These are phyloP conservation scores for Grapholita molesta DNA, from an alignment of 1,140 invertebrate genomes.

Conservation along the genomic window DNA sequence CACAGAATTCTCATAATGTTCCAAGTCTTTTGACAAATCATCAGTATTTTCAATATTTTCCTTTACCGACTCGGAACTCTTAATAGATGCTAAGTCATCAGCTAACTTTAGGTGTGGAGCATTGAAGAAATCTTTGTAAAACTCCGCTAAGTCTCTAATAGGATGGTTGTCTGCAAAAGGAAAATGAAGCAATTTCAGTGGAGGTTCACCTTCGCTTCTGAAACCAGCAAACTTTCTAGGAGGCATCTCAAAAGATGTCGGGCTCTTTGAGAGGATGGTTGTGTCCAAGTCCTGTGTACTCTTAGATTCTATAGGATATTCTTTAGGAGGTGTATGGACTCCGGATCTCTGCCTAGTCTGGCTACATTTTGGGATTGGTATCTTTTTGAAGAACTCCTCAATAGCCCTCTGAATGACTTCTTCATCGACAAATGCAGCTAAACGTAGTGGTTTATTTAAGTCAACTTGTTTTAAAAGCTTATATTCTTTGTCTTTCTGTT, in stretches of 20 bases:
- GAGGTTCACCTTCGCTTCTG: constrained; percentile 61
- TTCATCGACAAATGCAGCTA: constrained; percentile 66
- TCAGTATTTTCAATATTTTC: constrained; percentile 44
- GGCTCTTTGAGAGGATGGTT: constrained; percentile 51
- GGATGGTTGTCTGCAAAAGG: constrained; percentile 69
- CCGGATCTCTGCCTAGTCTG: constrained; percentile 15
- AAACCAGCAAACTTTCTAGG: constrained; percentile 66
- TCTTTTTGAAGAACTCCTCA: constrained; percentile 57
- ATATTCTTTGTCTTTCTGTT: constrained; percentile 45
- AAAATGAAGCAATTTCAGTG: constrained; percentile 59
- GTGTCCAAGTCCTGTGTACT: constrained; percentile 58
- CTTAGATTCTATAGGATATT: constrained; percentile 42
- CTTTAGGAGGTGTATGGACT: constrained; percentile 27
- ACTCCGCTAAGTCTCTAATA: constrained; percentile 67
- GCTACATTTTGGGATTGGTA: constrained; percentile 55
- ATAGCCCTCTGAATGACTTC: constrained; percentile 44
- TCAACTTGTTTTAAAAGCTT: constrained; percentile 48
- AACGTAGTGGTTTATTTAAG: constrained; percentile 59
- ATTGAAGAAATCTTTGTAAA: constrained; percentile 73
- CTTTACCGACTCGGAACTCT: constrained; percentile 37
- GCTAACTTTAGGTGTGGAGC: constrained; percentile 63
- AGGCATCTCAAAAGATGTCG: constrained; percentile 61
- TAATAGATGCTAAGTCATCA: constrained; percentile 38
- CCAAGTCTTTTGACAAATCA: constrained; percentile 62
- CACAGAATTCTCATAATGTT: constrained; percentile 59